Conservation (phyloP, 2,113 vertebrate genomes). For the Laticauda colubrina region DNA sequence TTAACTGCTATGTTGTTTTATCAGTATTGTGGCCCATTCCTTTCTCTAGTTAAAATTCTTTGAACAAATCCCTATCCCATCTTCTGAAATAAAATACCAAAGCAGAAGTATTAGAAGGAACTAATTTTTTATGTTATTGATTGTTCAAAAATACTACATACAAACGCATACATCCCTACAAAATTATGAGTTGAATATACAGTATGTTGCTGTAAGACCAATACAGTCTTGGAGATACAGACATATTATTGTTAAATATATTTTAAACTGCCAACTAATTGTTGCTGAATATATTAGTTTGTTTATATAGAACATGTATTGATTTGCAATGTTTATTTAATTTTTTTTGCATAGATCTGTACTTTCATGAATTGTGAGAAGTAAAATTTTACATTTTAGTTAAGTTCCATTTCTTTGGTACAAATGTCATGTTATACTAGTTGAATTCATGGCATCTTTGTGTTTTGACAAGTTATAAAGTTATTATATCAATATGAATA, state of each 20-base stretch:
- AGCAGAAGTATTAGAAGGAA: slow-evolving; percentile 3
- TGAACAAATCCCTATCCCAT: neutral
- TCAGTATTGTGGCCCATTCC: neutral
- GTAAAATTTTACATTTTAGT: slow-evolving; percentile 51
- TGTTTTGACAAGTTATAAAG: neutral
- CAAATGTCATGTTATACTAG: slow-evolving; percentile 18
- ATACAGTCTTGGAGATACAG: slow-evolving; percentile 6
- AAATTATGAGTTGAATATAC: neutral
- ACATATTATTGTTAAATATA: neutral
- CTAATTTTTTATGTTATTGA: neutral
- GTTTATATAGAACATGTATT: slow-evolving; percentile 36
- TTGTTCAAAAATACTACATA: neutral
- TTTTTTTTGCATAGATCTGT: slow-evolving; percentile 57
- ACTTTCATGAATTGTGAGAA: slow-evolving; percentile 35
- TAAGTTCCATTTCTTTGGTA: slow-evolving; percentile 52
- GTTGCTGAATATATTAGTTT: slow-evolving; percentile 38
- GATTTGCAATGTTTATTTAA: slow-evolving; percentile 34
- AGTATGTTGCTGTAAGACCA: slow-evolving; percentile 23
- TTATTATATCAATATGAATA: slow-evolving; percentile 31
- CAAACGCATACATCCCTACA: neutral
- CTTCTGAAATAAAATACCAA: neutral
- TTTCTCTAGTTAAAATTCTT: slow-evolving; percentile 9
- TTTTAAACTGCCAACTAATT: neutral
- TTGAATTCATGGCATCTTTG: neutral
- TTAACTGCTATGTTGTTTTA: neutral